Base-by-base conservation (phyloP, 1,140 invertebrate genomes). In the Drosophila serrata region DNA sequence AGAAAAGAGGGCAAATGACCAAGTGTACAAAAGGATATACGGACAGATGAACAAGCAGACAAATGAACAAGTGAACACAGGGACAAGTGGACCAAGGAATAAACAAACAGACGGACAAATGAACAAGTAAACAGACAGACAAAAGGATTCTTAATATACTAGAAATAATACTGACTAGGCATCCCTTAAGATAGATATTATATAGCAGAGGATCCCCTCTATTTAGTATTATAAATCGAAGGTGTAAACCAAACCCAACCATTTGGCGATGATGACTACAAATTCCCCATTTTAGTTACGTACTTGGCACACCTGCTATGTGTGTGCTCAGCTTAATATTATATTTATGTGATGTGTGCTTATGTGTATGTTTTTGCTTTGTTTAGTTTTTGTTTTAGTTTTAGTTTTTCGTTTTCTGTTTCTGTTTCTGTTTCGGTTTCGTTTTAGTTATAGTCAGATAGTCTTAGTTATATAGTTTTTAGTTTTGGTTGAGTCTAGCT, bases 321-420 rank as follows among this genome's bases (percentile, higher is more conserved):
- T 60, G 60, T 39, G 60, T 29, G 31, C 8, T 1, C 24, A 22
- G 55, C 37, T n/a, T 61, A 37, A 55, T 37, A 55, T 24, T 55
- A 55, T 33, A 27, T 59, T 61, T 64, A 64, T 64, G 37, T 61
- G 56, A 7, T 17, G 29, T 61, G 37, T 61, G 61, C 56, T 62
- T 61, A 31, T 61, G 61, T 53, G 51, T 61, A 42, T 58, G 33
- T 60, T 55, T 63, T 61, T 42, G 61, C 61, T 64, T 64, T 64
- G 56, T 61, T 64, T 61, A 24, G 51, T n/a, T 37, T 37, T 22
- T 8, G 17, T 35, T 53, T 53, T 22, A 19, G 48, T 51, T 51
- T 51, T 33, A 3, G 6, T 51, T 33, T 35, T 53, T 17, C 13
- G 35, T n/a, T 22, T 37, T 29, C 46, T 12, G 24, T 22, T 37